Base-by-base conservation (phyloP, 1,140 invertebrate species). In the Ephestia elutella region DNA sequence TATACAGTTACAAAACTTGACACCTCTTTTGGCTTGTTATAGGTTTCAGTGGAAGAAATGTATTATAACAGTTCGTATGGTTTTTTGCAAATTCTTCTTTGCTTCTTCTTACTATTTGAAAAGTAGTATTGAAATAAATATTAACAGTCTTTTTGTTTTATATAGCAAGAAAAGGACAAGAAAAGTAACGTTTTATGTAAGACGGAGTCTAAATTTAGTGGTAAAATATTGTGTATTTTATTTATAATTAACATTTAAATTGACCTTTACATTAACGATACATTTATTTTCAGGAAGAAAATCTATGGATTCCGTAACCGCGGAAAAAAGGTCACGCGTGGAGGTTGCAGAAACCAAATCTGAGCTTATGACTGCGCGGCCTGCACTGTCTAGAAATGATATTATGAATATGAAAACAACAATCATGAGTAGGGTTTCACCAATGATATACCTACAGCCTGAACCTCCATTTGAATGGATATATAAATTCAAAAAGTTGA, bases 1-100 rank as follows among this genome's bases (percentile, higher is more conserved):
- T n/a, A 79, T 87, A 38, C 79, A 81, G 71, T 71, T 86, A 58
- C 82, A 85, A 71, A 87, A 87, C 60, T 54, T 75, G 1, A 85
- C 85, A 7, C 82, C 81, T n/a, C 61, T 87, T 13, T 54, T 77
- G 9, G 82, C 73, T 55, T 86, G 85, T 57, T 87, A 80, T 49
- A 75, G 59, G 65, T 76, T 87, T 56, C 75, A 78, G 51, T 87
- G 82, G 82, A 87, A 78, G 62, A 85, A 84, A 63, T 78, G 60
- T 57, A 21, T 51, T 10, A 70, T 71, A 38, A 63, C 48, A 10
- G 38, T 44, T 44, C n/a, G 38, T 44, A 44, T 44, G 8, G 2
- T 15, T 44, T 44, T 15, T 35, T 35, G 32, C 1, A 1, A 35
- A 35, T 35, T 10, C n/a, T n/a, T n/a, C n/a, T n/a, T n/a, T n/a